Percentiles rank a stretch among this genome's conserved stretches.
Conservation (phyloP, 2,888 invertebrate genomes). For the Sturmia bella region DNA sequence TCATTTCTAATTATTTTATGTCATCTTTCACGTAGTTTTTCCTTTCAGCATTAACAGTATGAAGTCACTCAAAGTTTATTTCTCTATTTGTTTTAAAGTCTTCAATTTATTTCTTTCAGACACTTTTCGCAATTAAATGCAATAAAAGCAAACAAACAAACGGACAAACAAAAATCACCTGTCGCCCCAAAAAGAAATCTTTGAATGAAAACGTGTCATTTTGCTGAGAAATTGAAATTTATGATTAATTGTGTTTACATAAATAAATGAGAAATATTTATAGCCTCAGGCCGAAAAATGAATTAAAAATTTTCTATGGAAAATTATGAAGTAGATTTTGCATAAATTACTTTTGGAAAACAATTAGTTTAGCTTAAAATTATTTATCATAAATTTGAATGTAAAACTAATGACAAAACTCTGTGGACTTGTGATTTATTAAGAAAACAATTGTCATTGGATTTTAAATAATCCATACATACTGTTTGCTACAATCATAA, state of each 20-base stretch:
- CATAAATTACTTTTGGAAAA: background rate
- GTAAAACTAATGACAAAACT: too few relatives aligned
- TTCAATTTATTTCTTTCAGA: conserved; percentile 18
- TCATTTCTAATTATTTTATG: conserved; percentile 32
- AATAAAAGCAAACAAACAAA: conserved; percentile 1
- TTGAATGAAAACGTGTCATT: conserved; percentile 14
- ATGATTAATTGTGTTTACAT: conserved; percentile 40
- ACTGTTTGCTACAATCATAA: too few relatives aligned
- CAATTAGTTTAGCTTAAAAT: background rate
- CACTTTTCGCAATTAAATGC: conserved; percentile 33
- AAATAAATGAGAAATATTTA: conserved; percentile 28
- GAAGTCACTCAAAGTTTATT: conserved; percentile 6
- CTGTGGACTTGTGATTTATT: too few relatives aligned
- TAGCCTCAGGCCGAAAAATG: background rate
- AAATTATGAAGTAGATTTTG: background rate
- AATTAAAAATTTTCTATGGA: background rate
- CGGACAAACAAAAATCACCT: conserved; percentile 35
- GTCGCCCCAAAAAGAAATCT: conserved; percentile 18
- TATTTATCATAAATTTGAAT: too few relatives aligned
- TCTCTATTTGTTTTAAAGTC: conserved; percentile 1
- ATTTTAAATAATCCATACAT: too few relatives aligned
- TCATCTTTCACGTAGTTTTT: conserved; percentile 25
- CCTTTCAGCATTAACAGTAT: background rate
- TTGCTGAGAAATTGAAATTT: conserved; percentile 21
- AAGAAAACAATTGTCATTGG: too few relatives aligned